phyloP scores from a whole-genome alignment of 2,113 vertebrate genomes.

The Oreocharis arfaki region DNA sequence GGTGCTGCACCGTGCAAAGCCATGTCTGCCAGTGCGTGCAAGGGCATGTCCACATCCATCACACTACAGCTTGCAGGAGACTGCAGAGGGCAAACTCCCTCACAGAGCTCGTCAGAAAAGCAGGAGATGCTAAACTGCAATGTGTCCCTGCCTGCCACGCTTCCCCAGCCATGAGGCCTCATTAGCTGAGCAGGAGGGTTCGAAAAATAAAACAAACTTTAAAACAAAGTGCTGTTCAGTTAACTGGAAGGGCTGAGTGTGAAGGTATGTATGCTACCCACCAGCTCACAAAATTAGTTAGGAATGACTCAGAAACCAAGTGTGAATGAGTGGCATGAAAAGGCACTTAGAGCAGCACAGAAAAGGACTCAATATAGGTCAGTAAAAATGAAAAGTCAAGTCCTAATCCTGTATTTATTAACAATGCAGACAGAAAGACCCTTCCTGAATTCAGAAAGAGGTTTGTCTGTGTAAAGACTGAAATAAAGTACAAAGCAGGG shows the following conservation, averaged over 20 bases:
- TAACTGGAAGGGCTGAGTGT: neutral
- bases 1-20: neutral
- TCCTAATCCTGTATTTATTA: neutral
- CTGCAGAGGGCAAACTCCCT: neutral
- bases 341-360: neutral
- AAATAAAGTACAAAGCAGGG: neutral
- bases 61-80: neutral
- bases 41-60: neutral
- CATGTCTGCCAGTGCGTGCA: neutral
- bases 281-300: conserved; percentile 39
- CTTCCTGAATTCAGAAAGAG: neutral
- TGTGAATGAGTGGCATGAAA: neutral
- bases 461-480: neutral
- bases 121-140: accelerated
- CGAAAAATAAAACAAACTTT: neutral
- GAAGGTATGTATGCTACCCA: conserved; percentile 2
- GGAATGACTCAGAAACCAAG: conserved; percentile 29
- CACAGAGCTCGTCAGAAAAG: neutral
- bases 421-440: neutral
- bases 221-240: neutral
- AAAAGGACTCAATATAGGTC: neutral
- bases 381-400: neutral
- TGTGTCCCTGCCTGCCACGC: neutral
- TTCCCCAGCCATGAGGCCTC: neutral
- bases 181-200: neutral